These are phyloP conservation scores for Gasteruption jaculator DNA, from an alignment of 2,888 invertebrate species.

Conservation along the genomic window DNA sequence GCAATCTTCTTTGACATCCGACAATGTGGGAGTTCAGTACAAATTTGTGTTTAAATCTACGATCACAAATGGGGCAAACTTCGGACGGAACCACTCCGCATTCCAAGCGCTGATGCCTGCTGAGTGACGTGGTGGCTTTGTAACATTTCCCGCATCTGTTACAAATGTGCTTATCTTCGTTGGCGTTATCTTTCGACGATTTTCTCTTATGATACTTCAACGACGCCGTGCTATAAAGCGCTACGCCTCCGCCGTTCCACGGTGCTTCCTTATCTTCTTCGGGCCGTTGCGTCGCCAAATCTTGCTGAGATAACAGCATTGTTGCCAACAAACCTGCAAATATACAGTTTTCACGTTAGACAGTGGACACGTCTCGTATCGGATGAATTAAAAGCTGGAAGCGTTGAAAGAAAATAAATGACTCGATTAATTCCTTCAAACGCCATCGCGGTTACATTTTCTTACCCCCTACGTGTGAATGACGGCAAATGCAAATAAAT, in stretches of 20 bases:
- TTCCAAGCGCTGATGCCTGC: constrained; percentile 52
- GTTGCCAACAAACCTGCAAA: constrained; percentile 39
- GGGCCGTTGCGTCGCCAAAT: constrained; percentile 15
- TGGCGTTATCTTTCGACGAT: constrained; percentile 9
- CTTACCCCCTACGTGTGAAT: no score
- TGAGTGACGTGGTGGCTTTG: constrained; percentile 46
- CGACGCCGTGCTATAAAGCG: no score
- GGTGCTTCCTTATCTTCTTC: constrained; percentile 21
- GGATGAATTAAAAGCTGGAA: no score
- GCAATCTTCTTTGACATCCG: constrained; percentile 37
- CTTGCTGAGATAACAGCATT: constrained; percentile 33
- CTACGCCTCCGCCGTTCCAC: constrained; percentile 20
- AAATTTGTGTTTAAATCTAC: constrained; percentile 51
- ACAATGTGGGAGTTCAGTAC: constrained; percentile 46
- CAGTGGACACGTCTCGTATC: no score
- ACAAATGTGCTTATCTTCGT: constrained; percentile 37
- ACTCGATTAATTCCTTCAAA: no score
- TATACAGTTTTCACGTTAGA: no score
- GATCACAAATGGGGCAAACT: constrained; percentile 49
- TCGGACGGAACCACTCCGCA: constrained; percentile 49
- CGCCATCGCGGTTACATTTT: no score
- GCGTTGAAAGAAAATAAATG: no score
- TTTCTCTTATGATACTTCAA: background rate
- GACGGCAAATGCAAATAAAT: no score
- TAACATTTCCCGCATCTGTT: constrained; percentile 49